A percentile compares a stretch with the other conserved stretches of the same genome.
These are phyloP conservation scores for Solenopsis invicta DNA, from an alignment of 1,140 invertebrate species.

Conservation along the genomic window DNA sequence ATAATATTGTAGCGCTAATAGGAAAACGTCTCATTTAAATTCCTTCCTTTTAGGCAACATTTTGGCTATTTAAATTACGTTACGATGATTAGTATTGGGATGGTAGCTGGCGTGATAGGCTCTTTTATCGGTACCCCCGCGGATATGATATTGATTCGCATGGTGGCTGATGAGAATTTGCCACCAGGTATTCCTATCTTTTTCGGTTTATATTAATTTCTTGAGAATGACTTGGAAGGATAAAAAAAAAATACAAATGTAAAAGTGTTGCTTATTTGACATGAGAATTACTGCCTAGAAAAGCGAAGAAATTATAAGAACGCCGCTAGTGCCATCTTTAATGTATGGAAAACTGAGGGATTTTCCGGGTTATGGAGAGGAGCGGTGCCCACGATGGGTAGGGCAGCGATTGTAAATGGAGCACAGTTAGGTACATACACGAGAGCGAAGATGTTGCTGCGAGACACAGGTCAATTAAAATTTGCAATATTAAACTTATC, in stretches of 20 bases:
- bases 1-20: too few relatives aligned
- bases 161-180: constrained; percentile 91
- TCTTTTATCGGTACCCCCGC: constrained; percentile 71
- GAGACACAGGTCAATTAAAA: constrained; percentile 82
- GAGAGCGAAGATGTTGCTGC: constrained; percentile 89
- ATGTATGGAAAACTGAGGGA: constrained; percentile 90
- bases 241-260: background rate
- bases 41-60: constrained; percentile 40
- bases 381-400: constrained; percentile 84
- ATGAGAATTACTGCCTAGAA: constrained; percentile 51
- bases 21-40: background rate
- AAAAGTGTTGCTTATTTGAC: background rate
- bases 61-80: constrained; percentile 69
- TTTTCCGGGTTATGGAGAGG: constrained; percentile 90
- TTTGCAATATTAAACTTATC: background rate
- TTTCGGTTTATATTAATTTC: background rate
- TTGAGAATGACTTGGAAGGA: background rate
- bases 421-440: constrained; percentile 92
- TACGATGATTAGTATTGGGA: constrained; percentile 68
- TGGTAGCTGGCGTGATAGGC: constrained; percentile 67
- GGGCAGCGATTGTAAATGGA: constrained; percentile 91
- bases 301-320: constrained; percentile 90
- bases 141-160: constrained; percentile 88
- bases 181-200: constrained; percentile 84
- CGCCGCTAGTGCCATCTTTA: constrained; percentile 89